Evolutionary conservation across 1,140 invertebrate species (phyloP), one percentile per base, ranked within the genome.

Genomic region (Apis cerana): DNA sequence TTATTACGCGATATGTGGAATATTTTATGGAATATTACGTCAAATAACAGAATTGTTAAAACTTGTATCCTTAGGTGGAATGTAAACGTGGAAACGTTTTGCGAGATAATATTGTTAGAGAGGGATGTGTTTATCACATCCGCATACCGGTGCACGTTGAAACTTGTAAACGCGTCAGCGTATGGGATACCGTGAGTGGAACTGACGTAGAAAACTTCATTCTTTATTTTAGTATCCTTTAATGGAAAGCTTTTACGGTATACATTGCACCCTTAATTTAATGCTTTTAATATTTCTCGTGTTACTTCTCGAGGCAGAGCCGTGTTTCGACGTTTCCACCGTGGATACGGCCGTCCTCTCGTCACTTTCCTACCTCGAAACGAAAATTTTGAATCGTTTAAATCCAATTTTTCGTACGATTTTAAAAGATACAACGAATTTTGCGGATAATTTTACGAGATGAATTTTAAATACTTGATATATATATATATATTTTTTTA

Each of bases 211-310:
- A 48, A 43, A 74, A 74, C 33, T 59, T 61, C 71, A 59, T 74
- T 48, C 71, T 58, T 74, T 59, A 59, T 74, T 59, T 59, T n/a
- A 27, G 56, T 48, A 52, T 59, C 13, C 56, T 58, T 33, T 74
- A 74, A 74, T 59, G 56, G 56, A 74, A 59, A 27, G 56, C 71
- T 74, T 61, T 74, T n/a, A 61, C 8, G 33, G 33, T 74, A 23
- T 72, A 74, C 33, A 59, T 48, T 61, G 21, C 54, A 61, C 10
- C 33, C 33, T 74, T 74, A 61, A 74, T 74, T 74, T 74, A 61
- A 74, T 48, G 21, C 56, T 48, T 74, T 48, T 74, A 59, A 74
- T 74, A 74, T 74, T 48, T 74, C 71, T 61, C 56, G 21, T 19
- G 56, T 61, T 61, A 48, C 27, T 19, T 12, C 10, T 19, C 50